Evolutionary conservation across 2,888 invertebrate genomes (phyloP), one percentile per base, ranked within the genome.

Genomic region (Euclidia mi): DNA sequence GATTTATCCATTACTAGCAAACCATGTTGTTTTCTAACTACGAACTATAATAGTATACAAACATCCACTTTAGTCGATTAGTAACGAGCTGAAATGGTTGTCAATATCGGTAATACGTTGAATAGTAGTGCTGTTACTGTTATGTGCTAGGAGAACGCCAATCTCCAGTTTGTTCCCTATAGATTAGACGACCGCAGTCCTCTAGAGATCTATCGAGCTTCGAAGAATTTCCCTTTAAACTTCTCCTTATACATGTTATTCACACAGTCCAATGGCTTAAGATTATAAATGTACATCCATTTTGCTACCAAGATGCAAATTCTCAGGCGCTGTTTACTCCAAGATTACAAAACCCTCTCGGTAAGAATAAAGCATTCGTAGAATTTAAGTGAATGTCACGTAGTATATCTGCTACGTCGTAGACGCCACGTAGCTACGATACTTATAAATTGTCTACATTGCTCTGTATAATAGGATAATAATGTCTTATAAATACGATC

Each of bases 401-500:
- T 12, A 56, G 31, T 20, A 52, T 40, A 11, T 46, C 18, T 48
- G 25, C 43, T 58, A 65, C 53, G 56, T 20, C 57, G 62, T 66
- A 43, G 38, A 11, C 29, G 56, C 41, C 42, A 48, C 46, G 41
- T 12, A 40, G 20, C 40, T 34, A 56, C 14, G 4, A 20, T 37
- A 44, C 6, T 35, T 20, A 7, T 17, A 18, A 7, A 29, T 14
- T 29, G n/a, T 35, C 17, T 35, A 15, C 15, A 42, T 35, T 14
- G 15, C 20, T 42, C 11, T 31, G 14, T 40, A 12, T 10, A 35
- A 42, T 15, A 25, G 11, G 12, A 10, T 0, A 25, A 31, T 38
- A 20, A 38, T 38, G 15, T 38, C 4, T 12, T 3, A 31, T 3
- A 38, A 45, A 45, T 20, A 7, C 15, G 2, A 45, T 14, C 10